Percentiles rank a stretch among this genome's conserved stretches.
Evolutionary conservation across 23 tunicate genomes (phyloP).

Genomic region (Diplosoma virens): DNA sequence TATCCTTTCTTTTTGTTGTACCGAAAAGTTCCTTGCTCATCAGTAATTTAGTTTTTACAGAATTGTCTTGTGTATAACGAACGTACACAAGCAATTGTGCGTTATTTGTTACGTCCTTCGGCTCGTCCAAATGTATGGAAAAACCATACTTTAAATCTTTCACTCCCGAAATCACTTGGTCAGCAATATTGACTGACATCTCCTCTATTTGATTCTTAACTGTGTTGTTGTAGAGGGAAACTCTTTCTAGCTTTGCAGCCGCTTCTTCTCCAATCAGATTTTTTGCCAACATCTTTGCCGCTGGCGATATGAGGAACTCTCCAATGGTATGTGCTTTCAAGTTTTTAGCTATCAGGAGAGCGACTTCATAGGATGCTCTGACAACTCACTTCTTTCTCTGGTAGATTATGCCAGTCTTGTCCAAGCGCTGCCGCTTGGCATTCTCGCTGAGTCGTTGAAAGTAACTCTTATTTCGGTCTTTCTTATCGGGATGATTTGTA

Average conservation of each 20-base stretch:
- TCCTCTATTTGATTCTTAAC: constrained; percentile 45
- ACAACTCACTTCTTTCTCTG: constrained; percentile 44
- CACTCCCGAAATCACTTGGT: constrained; percentile 33
- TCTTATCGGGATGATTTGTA: constrained; percentile 47
- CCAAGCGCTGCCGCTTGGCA: constrained; percentile 64
- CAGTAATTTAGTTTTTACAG: constrained; percentile 42
- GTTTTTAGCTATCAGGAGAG: constrained; percentile 55
- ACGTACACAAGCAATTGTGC: constrained; percentile 37
- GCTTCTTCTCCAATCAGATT: constrained; percentile 49
- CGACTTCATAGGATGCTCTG: constrained; percentile 55
- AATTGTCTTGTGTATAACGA: constrained; percentile 45
- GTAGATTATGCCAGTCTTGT: constrained; percentile 48
- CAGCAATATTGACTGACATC: constrained; percentile 47
- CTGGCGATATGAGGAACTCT: constrained; percentile 54
- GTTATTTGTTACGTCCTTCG: constrained; percentile 32
- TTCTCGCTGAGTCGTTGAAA: constrained; percentile 53
- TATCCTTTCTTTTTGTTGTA: constrained; percentile 43
- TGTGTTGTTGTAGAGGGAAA: constrained; percentile 38
- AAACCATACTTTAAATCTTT: constrained; percentile 30
- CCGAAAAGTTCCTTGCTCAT: constrained; percentile 38
- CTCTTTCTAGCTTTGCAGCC: constrained; percentile 43
- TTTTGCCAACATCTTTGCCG: constrained; percentile 46
- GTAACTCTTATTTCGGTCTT: constrained; percentile 46
- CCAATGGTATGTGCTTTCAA: constrained; percentile 60
- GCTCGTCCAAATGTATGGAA: constrained; percentile 34